Conservation (phyloP, 2,888 invertebrate species). For the Clistopyga incitator region DNA sequence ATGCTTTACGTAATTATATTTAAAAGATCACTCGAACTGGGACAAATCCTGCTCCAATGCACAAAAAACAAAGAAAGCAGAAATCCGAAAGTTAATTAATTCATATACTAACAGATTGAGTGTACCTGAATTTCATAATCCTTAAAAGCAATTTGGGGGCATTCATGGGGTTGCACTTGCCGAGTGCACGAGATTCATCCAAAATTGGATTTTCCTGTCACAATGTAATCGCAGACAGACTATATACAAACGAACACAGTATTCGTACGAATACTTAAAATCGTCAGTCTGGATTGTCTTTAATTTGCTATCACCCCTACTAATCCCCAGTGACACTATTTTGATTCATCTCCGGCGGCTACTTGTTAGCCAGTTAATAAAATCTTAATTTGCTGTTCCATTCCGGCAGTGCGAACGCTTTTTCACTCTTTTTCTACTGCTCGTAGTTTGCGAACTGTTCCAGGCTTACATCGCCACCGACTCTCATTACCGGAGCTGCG, state of each 20-base stretch:
- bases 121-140: too few relatives aligned
- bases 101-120: too few relatives aligned
- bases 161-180: too few relatives aligned
- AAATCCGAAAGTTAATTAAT: too few relatives aligned
- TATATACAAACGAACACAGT: not conserved
- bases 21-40: not conserved
- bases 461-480: constrained; percentile 24
- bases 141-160: too few relatives aligned
- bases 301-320: not conserved
- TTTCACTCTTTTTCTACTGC: constrained; percentile 24
- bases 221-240: not conserved
- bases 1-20: too few relatives aligned
- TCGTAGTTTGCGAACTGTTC: constrained; percentile 28
- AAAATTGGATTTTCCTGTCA: too few relatives aligned
- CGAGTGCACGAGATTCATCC: not conserved
- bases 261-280: not conserved
- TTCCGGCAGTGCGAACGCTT: constrained; percentile 12
- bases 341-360: constrained; percentile 24
- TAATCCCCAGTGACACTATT: constrained; percentile 16
- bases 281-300: not conserved
- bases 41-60: too few relatives aligned
- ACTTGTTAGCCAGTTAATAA: constrained; percentile 51
- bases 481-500: constrained; percentile 55
- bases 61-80: too few relatives aligned
- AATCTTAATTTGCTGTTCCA: constrained; percentile 68